phyloP scores from a whole-genome alignment of 2,888 invertebrate species.

The Oxycera nigricornis region DNA sequence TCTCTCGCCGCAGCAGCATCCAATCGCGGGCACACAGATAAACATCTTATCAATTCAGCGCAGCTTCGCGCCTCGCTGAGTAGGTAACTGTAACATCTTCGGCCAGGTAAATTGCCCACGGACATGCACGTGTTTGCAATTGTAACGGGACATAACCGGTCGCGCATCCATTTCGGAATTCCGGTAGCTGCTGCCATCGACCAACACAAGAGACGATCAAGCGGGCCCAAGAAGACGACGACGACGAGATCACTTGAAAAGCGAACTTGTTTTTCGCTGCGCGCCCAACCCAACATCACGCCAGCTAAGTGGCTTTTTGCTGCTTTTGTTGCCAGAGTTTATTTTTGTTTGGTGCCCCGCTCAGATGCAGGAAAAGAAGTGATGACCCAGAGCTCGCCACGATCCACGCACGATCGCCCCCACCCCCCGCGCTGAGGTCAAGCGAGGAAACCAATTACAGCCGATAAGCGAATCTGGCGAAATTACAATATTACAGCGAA shows the following conservation, averaged over 20 bases:
- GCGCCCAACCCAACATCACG: not conserved
- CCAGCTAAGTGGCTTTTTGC: not conserved
- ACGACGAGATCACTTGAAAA: conserved; percentile 3
- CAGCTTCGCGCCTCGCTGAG: not conserved
- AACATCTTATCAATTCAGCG: not conserved
- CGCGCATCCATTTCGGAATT: conserved; percentile 6
- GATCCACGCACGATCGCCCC: too few relatives aligned
- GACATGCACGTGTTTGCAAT: conserved; percentile 28
- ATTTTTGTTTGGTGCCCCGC: not conserved
- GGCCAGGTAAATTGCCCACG: not conserved
- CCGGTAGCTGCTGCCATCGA: conserved; percentile 1
- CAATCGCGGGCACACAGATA: not conserved
- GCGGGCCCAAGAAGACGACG: too few relatives aligned
- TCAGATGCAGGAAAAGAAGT: too few relatives aligned
- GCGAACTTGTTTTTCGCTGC: conserved; percentile 8
- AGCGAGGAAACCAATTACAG: too few relatives aligned
- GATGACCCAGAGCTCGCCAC: too few relatives aligned
- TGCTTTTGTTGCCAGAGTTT: not conserved
- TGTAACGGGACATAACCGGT: conserved; percentile 5
- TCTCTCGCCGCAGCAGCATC: too few relatives aligned
- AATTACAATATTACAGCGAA: too few relatives aligned
- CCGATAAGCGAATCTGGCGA: too few relatives aligned
- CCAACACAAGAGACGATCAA: too few relatives aligned
- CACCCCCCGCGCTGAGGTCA: too few relatives aligned
- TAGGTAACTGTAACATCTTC: conserved; percentile 24